Evolutionary conservation across 2,888 invertebrate genomes (phyloP), one percentile per base, ranked within the genome.

Genomic region (Amblyjoppa proteus): DNA sequence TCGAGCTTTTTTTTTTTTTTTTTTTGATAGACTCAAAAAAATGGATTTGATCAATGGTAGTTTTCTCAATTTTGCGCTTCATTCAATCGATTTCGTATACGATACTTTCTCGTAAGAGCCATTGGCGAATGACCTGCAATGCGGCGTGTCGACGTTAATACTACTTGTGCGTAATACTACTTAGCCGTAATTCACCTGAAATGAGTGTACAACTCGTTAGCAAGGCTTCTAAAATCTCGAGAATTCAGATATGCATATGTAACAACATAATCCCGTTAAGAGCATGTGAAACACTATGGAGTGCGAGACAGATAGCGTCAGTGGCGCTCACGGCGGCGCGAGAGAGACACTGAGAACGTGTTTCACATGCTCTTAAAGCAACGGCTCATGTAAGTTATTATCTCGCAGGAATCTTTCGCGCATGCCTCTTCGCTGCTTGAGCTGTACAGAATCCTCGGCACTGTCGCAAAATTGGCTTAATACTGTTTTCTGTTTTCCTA

Each of bases 131-230:
- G 41, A 31, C 61, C 49, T 31, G 49, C 75, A 64, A 31, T 64
- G 34, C 64, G 6, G n/a, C 34, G 34, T 64, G n/a, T 64, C 34
- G 34, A 34, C 16, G n/a, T 64, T 64, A 16, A 28, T 49, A n/a
- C 13, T 51, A 34, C 13, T 31, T n/a, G 49, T 49, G 20, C 64
- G 75, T 41, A 25, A 31, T 20, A 3, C 20, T 31, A 34, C 20
- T 49, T 64, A 51, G 6, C 64, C 16, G n/a, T 49, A 34, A 64
- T 64, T 16, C 20, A 1, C 5, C 11, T 31, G 16, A 64, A 61
- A 49, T 49, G 45, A 64, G 61, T 75, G 41, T 61, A 20, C 20
- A 74, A 45, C 74, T 64, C 41, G 45, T 31, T 75, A n/a, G 49
- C n/a, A 45, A 64, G n/a, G n/a, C 28, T 75, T 31, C 31, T 75